Conservation (phyloP, 2,797 vertebrate genomes). For the Gymnoscopelus braueri region DNA sequence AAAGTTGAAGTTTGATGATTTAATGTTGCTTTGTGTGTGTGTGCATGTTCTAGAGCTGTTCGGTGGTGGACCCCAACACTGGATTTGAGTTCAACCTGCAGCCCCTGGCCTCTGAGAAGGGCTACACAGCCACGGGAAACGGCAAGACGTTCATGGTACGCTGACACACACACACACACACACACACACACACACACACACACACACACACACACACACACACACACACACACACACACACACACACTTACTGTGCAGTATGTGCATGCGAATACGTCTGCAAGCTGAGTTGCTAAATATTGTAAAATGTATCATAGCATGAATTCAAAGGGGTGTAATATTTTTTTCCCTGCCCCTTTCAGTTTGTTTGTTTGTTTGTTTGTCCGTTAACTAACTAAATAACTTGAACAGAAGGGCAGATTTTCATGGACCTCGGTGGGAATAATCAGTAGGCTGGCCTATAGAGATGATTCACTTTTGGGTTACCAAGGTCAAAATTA, state of each 20-base stretch:
- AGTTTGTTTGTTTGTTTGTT: no score
- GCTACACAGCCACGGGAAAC: slow-evolving; percentile 77
- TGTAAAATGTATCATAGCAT: no score
- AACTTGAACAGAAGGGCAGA: no score
- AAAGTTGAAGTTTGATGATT: not conserved
- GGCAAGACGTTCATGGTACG: slow-evolving; percentile 87
- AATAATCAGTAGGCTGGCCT: no score
- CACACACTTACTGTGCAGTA: not conserved
- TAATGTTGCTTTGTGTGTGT: not conserved
- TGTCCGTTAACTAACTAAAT: no score
- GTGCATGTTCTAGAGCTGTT: slow-evolving; percentile 80
- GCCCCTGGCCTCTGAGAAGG: slow-evolving; percentile 76
- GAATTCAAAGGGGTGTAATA: no score
- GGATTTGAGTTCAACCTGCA: slow-evolving; percentile 91
- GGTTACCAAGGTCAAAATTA: no score
- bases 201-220: not conserved
- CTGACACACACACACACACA: not conserved
- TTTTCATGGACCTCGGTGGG: no score
- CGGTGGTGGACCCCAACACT: slow-evolving; percentile 88
- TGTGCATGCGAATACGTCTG: not conserved
- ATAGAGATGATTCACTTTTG: no score
- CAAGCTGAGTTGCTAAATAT: not conserved
- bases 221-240: not conserved
- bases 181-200: slow-evolving; percentile 3
- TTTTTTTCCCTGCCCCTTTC: no score